Conservation (phyloP, 2,888 invertebrate species). For the Tetragnatha montana region DNA sequence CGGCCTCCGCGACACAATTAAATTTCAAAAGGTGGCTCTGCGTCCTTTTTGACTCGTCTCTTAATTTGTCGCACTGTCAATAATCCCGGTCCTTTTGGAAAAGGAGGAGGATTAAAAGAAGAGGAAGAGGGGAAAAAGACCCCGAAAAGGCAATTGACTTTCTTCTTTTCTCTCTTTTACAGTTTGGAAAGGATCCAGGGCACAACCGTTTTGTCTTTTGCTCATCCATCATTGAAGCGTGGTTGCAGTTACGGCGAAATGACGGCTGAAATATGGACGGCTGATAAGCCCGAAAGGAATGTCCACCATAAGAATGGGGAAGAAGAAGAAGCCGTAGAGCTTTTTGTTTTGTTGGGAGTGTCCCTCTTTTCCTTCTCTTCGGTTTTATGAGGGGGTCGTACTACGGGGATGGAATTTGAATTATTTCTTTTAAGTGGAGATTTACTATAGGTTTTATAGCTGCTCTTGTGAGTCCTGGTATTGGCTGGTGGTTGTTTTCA, state of each 20-base stretch:
- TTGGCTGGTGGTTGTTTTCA: no score
- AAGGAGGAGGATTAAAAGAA: neutral
- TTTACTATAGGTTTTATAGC: neutral
- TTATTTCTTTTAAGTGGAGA: neutral
- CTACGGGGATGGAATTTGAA: neutral
- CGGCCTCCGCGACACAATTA: neutral
- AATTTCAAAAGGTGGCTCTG: constrained; percentile 3
- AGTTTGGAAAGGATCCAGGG: neutral
- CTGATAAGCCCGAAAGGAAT: neutral
- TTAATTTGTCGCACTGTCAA: constrained; percentile 8
- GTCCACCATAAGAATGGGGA: neutral
- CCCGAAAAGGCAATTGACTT: neutral
- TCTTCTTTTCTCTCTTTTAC: neutral
- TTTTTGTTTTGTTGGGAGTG: neutral
- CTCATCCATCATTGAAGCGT: neutral
- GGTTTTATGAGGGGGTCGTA: neutral
- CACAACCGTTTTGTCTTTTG: neutral
- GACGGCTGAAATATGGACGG: neutral
- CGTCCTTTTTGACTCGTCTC: neutral
- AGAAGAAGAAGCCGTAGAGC: neutral
- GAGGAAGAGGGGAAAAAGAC: neutral
- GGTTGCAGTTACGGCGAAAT: neutral
- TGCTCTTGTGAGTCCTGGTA: no score
- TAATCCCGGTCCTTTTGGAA: neutral
- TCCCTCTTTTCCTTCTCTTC: neutral